phyloP scores from a whole-genome alignment of 2,113 vertebrate genomes.

The Hemiprocne comata region DNA sequence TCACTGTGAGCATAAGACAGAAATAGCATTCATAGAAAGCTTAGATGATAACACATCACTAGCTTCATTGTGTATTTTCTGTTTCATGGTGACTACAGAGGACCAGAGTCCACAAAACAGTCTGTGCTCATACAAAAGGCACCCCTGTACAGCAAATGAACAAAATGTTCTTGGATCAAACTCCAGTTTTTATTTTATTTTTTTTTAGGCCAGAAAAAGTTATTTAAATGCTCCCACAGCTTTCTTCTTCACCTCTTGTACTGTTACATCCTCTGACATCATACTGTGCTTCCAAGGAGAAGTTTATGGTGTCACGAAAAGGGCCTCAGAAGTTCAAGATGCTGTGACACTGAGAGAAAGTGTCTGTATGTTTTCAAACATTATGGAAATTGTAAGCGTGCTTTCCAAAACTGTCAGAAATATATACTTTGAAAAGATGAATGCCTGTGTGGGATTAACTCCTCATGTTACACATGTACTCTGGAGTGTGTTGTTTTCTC shows the following conservation, averaged over 20 bases:
- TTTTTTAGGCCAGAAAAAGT: conserved; percentile 72
- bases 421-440: conserved; percentile 62
- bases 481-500: conserved; percentile 62
- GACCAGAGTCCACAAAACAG: conserved; percentile 76
- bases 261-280: conserved; percentile 69
- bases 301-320: conserved; percentile 68
- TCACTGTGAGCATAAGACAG: conserved; percentile 63
- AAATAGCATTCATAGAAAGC: conserved; percentile 81
- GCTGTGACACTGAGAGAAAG: conserved; percentile 59
- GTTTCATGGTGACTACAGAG: conserved; percentile 70
- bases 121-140: conserved; percentile 72
- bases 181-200: conserved; percentile 67
- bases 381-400: conserved; percentile 64
- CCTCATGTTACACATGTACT: conserved; percentile 66
- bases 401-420: conserved; percentile 58
- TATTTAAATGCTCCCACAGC: conserved; percentile 75
- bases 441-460: conserved; percentile 71
- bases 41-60: conserved; percentile 76
- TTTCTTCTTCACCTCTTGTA: conserved; percentile 69
- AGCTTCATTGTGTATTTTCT: conserved; percentile 70
- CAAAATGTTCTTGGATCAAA: conserved; percentile 77
- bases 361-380: conserved; percentile 69
- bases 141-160: conserved; percentile 72
- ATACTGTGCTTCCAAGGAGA: conserved; percentile 65
- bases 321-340: conserved; percentile 61